Percentiles rank a stretch among this genome's conserved stretches.
Conservation (phyloP, 2,113 vertebrate species). For the Patagioenas fasciata region DNA sequence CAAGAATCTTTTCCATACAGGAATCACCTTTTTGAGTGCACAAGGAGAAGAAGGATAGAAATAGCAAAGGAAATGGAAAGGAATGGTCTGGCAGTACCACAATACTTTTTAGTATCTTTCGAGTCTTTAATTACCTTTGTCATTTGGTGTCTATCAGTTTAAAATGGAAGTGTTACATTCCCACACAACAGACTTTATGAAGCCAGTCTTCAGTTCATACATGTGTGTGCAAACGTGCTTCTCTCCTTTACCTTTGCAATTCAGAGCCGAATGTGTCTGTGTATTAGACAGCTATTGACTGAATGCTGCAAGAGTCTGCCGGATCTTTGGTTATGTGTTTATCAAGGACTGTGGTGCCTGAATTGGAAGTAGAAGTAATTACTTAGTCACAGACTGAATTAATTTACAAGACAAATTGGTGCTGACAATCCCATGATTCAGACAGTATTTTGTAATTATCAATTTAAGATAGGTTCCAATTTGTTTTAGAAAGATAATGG, state of each 20-base stretch:
- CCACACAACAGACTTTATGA: background rate
- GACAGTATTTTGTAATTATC: background rate
- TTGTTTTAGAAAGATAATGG: background rate
- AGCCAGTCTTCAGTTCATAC: background rate
- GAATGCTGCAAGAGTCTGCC: background rate
- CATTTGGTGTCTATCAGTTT: background rate
- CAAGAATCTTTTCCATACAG: background rate
- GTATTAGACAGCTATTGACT: background rate
- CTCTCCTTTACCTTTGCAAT: background rate
- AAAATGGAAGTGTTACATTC: background rate
- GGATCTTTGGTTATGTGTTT: background rate
- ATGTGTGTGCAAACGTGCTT: fast-evolving
- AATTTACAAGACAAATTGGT: background rate
- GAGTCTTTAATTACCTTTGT: background rate
- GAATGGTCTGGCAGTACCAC: background rate
- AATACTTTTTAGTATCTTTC: background rate
- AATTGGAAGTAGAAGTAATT: background rate
- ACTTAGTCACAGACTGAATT: background rate
- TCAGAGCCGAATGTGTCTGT: fast-evolving
- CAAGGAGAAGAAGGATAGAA: background rate
- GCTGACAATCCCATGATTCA: background rate
- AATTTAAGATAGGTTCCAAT: background rate
- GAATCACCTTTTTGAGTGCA: background rate
- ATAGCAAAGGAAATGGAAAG: background rate
- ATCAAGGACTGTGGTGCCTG: background rate